phyloP scores from a whole-genome alignment of 1,140 invertebrate species.

The Aplysia californica region DNA sequence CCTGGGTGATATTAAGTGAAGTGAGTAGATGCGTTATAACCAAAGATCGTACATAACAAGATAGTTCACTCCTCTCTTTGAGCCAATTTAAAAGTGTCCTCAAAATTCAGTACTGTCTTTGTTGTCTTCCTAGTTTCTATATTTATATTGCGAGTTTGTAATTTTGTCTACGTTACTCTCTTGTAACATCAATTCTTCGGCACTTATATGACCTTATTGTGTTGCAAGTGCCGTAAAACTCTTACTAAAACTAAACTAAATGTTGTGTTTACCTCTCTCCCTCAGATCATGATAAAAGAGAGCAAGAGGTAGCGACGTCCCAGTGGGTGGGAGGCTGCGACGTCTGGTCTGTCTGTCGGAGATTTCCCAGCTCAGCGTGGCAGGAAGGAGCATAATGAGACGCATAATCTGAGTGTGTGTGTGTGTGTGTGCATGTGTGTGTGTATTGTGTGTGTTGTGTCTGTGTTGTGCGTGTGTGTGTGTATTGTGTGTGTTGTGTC shows the following conservation, averaged over 20 bases:
- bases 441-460: too few species aligned
- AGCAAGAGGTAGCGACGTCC: constrained; percentile 9
- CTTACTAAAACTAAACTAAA: too few species aligned
- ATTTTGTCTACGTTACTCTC: neutral
- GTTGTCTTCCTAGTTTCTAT: neutral
- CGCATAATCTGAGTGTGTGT: neutral
- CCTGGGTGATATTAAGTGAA: constrained; percentile 62
- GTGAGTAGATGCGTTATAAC: too few species aligned
- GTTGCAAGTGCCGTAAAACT: too few species aligned
- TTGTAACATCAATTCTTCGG: too few species aligned
- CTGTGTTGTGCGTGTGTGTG: too few species aligned
- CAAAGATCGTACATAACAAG: too few species aligned
- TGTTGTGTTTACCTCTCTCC: neutral
- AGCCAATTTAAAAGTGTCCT: too few species aligned
- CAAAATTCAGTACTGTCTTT: too few species aligned
- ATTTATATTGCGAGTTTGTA: neutral
- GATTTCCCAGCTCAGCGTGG: neutral
- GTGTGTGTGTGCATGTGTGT: neutral
- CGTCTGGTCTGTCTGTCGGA: neutral
- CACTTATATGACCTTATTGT: too few species aligned
- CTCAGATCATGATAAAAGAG: constrained; percentile 23
- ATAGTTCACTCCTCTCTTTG: neutral
- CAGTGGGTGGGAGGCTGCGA: neutral
- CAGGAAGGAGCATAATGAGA: neutral
- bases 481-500: too few species aligned